phyloP scores from a whole-genome alignment of 1,140 invertebrate genomes.

The Microvelia longipes region DNA sequence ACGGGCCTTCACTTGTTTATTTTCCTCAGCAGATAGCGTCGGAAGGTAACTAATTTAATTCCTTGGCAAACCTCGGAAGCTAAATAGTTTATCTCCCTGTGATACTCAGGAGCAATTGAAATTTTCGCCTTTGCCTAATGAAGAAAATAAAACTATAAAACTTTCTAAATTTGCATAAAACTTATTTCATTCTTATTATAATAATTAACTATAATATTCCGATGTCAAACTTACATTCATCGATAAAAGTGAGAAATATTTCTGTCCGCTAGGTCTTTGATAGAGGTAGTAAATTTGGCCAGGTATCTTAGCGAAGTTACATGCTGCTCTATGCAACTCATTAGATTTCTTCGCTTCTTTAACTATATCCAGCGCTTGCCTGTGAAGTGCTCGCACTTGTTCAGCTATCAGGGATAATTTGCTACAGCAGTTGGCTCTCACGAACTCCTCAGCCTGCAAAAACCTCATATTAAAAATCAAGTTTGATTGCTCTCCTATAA shows the following conservation, averaged over 20 bases:
- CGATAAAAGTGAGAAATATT: neutral
- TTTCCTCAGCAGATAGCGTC: no score
- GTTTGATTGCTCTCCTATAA: no score
- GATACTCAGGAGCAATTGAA: no score
- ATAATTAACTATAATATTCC: no score
- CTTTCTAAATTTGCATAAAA: neutral
- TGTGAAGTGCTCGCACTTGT: neutral
- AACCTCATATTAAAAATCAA: no score
- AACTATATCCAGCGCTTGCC: neutral
- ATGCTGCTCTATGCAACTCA: neutral
- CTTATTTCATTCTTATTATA: no score
- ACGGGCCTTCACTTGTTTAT: no score
- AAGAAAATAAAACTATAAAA: neutral
- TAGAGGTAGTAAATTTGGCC: neutral
- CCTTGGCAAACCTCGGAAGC: no score
- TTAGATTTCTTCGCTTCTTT: neutral
- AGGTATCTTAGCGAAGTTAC: neutral
- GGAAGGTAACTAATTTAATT: no score
- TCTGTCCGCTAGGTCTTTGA: neutral
- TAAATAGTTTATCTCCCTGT: no score
- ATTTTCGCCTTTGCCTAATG: no score
- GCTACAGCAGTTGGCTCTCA: neutral
- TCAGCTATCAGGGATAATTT: neutral
- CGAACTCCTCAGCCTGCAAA: neutral
- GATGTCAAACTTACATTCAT: neutral